Percentiles rank a stretch among this genome's conserved stretches.
Evolutionary conservation across 2,113 vertebrate genomes (phyloP).

Genomic region (Merops nubicus): DNA sequence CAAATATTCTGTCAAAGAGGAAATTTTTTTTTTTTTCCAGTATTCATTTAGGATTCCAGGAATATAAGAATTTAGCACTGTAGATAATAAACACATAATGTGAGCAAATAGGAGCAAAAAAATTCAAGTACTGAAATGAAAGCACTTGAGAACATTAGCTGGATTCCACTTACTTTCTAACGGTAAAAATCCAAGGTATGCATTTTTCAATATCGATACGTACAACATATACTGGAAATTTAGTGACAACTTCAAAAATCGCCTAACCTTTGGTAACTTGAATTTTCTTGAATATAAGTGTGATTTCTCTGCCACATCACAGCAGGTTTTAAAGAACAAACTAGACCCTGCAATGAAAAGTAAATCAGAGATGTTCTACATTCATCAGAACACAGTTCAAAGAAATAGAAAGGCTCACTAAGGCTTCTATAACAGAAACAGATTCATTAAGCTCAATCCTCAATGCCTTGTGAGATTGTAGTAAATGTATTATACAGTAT

Average conservation of each 20-base stretch:
- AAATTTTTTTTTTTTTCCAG: not conserved
- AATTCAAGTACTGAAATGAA: not conserved
- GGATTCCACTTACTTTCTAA: not conserved
- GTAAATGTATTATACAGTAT: not conserved
- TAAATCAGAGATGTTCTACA: constrained; percentile 53
- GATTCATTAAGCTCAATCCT: not conserved
- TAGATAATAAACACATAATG: not conserved
- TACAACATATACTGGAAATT: not conserved
- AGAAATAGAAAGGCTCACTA: constrained; percentile 64
- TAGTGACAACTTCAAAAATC: not conserved
- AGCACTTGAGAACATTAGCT: not conserved
- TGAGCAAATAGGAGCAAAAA: not conserved
- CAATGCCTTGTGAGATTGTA: not conserved
- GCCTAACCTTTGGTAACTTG: constrained; percentile 65
- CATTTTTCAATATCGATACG: not conserved
- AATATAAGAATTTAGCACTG: not conserved
- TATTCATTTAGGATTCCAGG: not conserved
- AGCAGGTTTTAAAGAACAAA: constrained; percentile 67
- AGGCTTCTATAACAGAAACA: constrained; percentile 55
- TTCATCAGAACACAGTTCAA: constrained; percentile 61
- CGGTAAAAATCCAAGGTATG: not conserved
- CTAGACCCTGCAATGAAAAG: constrained; percentile 69
- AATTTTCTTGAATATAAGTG: constrained; percentile 57
- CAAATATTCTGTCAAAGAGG: not conserved
- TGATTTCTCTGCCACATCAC: constrained; percentile 27